Evolutionary conservation across 2,113 vertebrate genomes (phyloP).

Genomic region (Channa maculata): DNA sequence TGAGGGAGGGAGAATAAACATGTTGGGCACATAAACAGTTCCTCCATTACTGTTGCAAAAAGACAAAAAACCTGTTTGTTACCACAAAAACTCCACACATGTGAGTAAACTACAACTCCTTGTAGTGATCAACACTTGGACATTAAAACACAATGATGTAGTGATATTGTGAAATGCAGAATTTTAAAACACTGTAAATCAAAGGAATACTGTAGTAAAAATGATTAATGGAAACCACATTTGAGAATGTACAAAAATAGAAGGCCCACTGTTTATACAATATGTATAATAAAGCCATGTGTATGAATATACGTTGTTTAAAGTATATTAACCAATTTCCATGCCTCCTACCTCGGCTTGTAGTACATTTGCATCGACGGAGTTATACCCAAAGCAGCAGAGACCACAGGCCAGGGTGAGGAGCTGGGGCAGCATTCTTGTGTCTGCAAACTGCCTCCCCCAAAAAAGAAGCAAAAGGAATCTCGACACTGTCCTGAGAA

Average conservation of each 20-base stretch:
- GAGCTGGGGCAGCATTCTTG: conserved; percentile 77
- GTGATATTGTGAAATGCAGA: too few relatives aligned
- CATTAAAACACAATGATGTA: too few relatives aligned
- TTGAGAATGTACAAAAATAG: too few relatives aligned
- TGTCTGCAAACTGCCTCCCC: conserved; percentile 34
- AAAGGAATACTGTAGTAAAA: too few relatives aligned
- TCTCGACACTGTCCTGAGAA: neutral
- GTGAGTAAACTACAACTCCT: neutral
- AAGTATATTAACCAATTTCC: neutral
- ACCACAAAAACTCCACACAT: neutral
- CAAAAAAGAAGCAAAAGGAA: neutral
- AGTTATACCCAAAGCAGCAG: conserved; percentile 66
- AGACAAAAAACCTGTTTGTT: neutral
- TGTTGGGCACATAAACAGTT: conserved; percentile 2
- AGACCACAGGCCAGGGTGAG: conserved; percentile 70
- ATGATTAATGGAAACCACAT: too few relatives aligned
- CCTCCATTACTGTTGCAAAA: conserved; percentile 4
- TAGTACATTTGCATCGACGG: conserved; percentile 74
- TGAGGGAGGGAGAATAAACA: conserved; percentile 19
- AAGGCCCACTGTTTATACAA: neutral
- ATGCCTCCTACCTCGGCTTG: conserved; percentile 80
- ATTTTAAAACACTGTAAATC: too few relatives aligned
- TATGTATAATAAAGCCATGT: neutral
- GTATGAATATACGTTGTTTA: neutral
- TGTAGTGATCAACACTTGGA: too few relatives aligned